Evolutionary conservation across 2,888 invertebrate genomes (phyloP).

Genomic region (Mythimna albipuncta): DNA sequence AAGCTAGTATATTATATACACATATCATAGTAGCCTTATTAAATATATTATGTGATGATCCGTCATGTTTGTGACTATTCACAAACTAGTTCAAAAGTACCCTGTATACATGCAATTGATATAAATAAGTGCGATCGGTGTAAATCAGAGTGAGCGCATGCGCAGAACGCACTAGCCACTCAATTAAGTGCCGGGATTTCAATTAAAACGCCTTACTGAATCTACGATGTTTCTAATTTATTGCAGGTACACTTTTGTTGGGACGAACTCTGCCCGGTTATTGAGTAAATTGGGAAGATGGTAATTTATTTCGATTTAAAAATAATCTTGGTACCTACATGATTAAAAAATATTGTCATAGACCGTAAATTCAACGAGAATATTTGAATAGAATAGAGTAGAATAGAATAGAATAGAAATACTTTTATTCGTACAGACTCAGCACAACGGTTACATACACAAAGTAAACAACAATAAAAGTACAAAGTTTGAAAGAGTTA

Average conservation of each 20-base stretch:
- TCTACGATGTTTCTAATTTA: constrained; percentile 86
- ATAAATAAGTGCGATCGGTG: constrained; percentile 82
- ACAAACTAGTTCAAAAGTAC: constrained; percentile 2
- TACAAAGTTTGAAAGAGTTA: no score
- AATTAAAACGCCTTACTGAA: constrained; percentile 87
- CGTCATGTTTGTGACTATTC: not conserved
- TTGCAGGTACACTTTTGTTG: constrained; percentile 65
- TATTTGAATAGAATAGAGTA: no score
- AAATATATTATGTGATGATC: no score
- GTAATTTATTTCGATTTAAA: constrained; percentile 6
- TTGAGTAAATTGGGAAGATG: constrained; percentile 27
- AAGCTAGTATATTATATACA: no score
- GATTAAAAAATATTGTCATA: no score
- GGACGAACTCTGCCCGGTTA: constrained; percentile 39
- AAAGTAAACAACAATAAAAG: no score
- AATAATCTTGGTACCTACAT: no score
- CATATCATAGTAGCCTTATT: no score
- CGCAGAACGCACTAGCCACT: constrained; percentile 77
- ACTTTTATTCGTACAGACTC: no score
- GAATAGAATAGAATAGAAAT: no score
- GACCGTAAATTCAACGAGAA: no score
- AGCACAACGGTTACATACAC: no score
- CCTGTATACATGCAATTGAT: constrained; percentile 28
- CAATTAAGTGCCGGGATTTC: constrained; percentile 88
- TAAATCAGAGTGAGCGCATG: constrained; percentile 84